Conservation (phyloP, 2,797 vertebrate species). For the Pseudochirops cupreus region DNA sequence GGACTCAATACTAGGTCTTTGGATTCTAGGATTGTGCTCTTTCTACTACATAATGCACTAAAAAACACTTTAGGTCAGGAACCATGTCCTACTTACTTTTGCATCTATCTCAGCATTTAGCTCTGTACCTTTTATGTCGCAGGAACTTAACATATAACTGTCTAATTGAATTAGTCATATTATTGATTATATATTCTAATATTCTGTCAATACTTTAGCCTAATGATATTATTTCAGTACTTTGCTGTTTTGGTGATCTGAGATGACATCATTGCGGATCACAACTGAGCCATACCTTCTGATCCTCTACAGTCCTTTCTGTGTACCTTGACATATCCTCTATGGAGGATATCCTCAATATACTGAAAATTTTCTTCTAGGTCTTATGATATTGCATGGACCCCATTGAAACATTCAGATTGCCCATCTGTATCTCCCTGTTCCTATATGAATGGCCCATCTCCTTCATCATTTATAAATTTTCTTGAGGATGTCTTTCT, state of each 20-base stretch:
- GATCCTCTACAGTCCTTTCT: background rate
- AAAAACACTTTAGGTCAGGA: background rate
- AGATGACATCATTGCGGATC: background rate
- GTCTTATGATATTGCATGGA: background rate
- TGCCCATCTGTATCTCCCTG: background rate
- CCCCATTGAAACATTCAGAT: background rate
- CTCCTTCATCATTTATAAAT: background rate
- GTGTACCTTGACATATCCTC: background rate
- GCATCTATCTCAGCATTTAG: background rate
- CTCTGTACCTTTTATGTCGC: background rate
- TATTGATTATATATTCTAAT: background rate
- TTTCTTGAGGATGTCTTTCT: background rate
- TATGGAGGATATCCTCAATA: background rate
- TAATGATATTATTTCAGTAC: background rate
- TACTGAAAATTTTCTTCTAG: background rate
- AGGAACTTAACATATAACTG: background rate
- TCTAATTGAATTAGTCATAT: background rate
- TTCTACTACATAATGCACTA: background rate
- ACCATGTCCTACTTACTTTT: background rate
- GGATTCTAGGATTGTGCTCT: background rate
- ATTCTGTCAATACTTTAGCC: background rate
- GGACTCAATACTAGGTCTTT: background rate
- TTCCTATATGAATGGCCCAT: background rate
- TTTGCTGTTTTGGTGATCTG: background rate
- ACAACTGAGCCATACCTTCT: background rate